Evolutionary conservation across 2,113 vertebrate species (phyloP).

Genomic region (Globicephala melas): DNA sequence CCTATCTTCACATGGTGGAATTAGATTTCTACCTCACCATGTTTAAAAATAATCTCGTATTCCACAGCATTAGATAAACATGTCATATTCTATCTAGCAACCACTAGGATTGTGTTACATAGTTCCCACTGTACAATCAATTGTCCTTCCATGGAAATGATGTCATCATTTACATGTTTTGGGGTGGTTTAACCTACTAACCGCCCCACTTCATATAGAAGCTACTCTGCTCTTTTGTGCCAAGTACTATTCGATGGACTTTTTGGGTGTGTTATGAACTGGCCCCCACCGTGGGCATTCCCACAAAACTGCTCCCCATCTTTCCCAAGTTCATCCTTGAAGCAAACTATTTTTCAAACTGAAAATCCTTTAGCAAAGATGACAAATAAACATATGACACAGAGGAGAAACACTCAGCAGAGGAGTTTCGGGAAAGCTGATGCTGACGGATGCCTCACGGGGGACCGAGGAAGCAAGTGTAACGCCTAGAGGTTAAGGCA

Average conservation of each 20-base stretch:
- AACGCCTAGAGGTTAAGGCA: constrained; percentile 73
- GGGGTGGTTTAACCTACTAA: background rate
- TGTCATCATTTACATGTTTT: background rate
- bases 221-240: background rate
- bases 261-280: background rate
- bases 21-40: background rate
- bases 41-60: background rate
- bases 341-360: background rate
- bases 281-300: background rate
- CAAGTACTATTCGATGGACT: accelerated
- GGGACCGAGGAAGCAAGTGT: constrained; percentile 51
- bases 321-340: background rate
- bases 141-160: background rate
- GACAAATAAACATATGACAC: constrained; percentile 23
- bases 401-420: constrained; percentile 19
- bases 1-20: background rate
- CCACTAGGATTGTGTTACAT: background rate
- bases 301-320: background rate
- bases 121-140: background rate
- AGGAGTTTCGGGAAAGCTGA: constrained; percentile 42
- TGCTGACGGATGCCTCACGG: constrained; percentile 72
- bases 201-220: background rate
- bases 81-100: background rate
- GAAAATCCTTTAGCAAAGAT: constrained; percentile 52
- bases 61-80: background rate